These are phyloP conservation scores for Scaptomyza graminum DNA, from an alignment of 1,140 invertebrate genomes.

Conservation along the genomic window DNA sequence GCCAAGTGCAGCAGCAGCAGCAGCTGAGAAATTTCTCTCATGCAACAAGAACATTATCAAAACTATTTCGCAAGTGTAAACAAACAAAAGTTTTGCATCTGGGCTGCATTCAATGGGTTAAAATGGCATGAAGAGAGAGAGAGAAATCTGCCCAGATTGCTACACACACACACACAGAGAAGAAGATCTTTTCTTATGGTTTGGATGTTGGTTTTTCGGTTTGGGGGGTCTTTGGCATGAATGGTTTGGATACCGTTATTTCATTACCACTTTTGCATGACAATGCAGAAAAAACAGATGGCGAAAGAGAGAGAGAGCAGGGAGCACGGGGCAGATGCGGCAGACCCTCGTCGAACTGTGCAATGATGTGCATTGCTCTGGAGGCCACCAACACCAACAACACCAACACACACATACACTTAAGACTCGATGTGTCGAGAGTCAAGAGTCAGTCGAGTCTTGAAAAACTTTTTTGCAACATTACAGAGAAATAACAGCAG, in stretches of 20 bases:
- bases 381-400: conserved; percentile 2
- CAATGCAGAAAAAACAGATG: conserved; percentile 57
- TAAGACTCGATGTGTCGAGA: conserved; percentile 23
- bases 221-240: conserved; percentile 9
- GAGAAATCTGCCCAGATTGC: conserved; percentile 31
- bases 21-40: background rate
- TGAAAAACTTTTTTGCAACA: conserved; percentile 59
- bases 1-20: too few species aligned
- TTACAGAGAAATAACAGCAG: conserved; percentile 26
- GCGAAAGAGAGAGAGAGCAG: background rate
- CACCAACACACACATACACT: background rate
- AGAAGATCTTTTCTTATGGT: conserved; percentile 20
- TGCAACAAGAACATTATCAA: conserved; percentile 7
- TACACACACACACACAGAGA: background rate
- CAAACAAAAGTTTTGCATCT: conserved; percentile 45
- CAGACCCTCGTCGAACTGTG: conserved; percentile 13
- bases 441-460: conserved; percentile 28
- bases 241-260: conserved; percentile 63
- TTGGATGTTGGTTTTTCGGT: conserved; percentile 1
- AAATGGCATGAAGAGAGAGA: background rate
- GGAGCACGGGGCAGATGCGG: background rate
- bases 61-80: conserved; percentile 47
- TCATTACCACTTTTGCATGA: conserved; percentile 79
- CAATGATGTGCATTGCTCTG: conserved; percentile 30
- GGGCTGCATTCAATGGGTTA: conserved; percentile 37